Evolutionary conservation across 2,797 vertebrate species (phyloP), one percentile per base, ranked within the genome.

Genomic region (Sternarchorhynchus goeldii): DNA sequence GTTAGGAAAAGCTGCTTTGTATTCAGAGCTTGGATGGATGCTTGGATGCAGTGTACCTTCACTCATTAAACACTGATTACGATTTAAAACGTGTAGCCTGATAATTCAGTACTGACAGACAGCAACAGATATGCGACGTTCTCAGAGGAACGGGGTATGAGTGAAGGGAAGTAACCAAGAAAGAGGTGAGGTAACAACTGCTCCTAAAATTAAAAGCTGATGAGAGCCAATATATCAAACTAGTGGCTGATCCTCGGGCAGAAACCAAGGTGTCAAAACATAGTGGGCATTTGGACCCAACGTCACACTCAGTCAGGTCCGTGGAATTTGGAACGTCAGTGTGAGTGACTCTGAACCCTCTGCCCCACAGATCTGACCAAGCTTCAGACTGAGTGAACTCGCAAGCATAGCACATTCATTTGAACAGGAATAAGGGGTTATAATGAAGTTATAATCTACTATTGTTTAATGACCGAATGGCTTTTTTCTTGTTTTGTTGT

Each of bases 251-350:
- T 31, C 6, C 66, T 18, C 21, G 55, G 25, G 67, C 31, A 63
- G 31, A 75, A 34, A 17, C n/a, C 14, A 31, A 25, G 8, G 64
- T 74, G 65, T 41, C 16, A 14, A 69, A 69, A 69, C 36, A 75
- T 20, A 20, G 14, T n/a, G 58, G 57, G 29, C 31, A 79, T 68
- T 68, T 79, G 53, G 25, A 75, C 57, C 2, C 25, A 20, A 10
- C 25, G 36, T 60, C 60, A 63, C 2, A 4, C 32, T 69, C 25
- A 31, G 55, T 60, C 32, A 39, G 41, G 17, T n/a, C 14, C 57
- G 77, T 60, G 72, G 78, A 80, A 80, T 80, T 75, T 75, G 31
- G 64, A 5, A 75, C 20, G 57, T 59, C 55, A 14, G 62, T 79
- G 77, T 75, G 41, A 80, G 20, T 29, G 59, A 25, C 72, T 68